Conservation (phyloP, 2,113 vertebrate species). For the Apteryx mantelli region DNA sequence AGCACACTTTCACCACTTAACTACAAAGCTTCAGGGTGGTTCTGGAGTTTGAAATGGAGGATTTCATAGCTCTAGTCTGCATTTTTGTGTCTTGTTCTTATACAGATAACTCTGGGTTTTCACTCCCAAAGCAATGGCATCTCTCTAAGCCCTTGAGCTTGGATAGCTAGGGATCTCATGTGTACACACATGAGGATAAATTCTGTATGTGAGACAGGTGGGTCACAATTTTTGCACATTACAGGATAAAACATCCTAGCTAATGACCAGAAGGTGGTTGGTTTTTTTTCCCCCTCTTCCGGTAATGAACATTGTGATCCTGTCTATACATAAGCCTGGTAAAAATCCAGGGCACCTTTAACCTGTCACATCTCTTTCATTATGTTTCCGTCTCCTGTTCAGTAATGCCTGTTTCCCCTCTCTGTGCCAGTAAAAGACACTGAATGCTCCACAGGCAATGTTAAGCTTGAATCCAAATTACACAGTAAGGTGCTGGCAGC, state of each 20-base stretch:
- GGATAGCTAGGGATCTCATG: neutral
- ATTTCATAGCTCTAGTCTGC: neutral
- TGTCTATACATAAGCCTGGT: neutral
- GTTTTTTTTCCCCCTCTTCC: neutral
- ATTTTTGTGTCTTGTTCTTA: neutral
- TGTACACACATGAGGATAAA: fast-evolving
- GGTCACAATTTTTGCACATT: neutral
- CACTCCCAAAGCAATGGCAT: neutral
- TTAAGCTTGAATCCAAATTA: neutral
- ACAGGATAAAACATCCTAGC: neutral
- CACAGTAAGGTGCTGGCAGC: constrained; percentile 11
- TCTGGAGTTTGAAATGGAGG: neutral
- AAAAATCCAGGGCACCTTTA: neutral
- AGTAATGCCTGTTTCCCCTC: neutral
- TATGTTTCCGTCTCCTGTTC: neutral
- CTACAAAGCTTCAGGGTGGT: neutral
- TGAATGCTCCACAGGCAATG: neutral
- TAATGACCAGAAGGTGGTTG: neutral
- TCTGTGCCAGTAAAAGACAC: neutral
- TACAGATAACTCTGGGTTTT: neutral
- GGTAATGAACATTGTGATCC: neutral
- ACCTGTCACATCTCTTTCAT: neutral
- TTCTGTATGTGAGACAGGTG: neutral
- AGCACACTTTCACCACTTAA: neutral
- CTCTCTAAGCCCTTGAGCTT: neutral